Evolutionary conservation across 2,888 invertebrate genomes (phyloP).

Genomic region (Chironomus tentans): DNA sequence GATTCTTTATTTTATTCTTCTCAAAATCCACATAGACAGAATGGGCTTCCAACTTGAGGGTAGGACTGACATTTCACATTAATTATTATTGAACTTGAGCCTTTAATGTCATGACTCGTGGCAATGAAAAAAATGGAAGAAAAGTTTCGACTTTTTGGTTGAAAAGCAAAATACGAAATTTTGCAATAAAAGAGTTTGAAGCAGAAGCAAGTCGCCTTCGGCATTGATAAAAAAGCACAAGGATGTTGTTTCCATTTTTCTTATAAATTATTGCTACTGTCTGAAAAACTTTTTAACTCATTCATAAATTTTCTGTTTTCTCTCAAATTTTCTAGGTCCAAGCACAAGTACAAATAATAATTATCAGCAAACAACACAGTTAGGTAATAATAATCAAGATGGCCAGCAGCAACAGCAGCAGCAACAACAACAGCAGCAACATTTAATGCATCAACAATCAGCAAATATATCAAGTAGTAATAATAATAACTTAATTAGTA

Average conservation of each 20-base stretch:
- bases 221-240: background rate
- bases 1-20: too few relatives aligned
- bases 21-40: too few relatives aligned
- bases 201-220: background rate
- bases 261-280: background rate
- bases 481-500: constrained; percentile 30
- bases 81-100: background rate
- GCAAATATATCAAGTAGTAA: constrained; percentile 36
- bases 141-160: background rate
- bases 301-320: background rate
- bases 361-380: constrained; percentile 35
- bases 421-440: constrained; percentile 31
- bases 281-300: background rate
- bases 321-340: constrained; percentile 31
- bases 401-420: constrained; percentile 31
- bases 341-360: constrained; percentile 34
- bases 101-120: background rate
- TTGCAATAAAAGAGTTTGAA: too few relatives aligned
- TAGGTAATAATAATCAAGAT: constrained; percentile 31
- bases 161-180: too few relatives aligned
- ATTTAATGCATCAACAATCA: constrained; percentile 33
- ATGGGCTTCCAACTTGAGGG: too few relatives aligned
- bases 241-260: background rate
- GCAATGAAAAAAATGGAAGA: background rate
- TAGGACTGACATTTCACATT: too few relatives aligned